A percentile compares a stretch with the other conserved stretches of the same genome.
These are phyloP conservation scores for Hypercompe scribonia DNA, from an alignment of 2,888 invertebrate genomes.

Conservation along the genomic window DNA sequence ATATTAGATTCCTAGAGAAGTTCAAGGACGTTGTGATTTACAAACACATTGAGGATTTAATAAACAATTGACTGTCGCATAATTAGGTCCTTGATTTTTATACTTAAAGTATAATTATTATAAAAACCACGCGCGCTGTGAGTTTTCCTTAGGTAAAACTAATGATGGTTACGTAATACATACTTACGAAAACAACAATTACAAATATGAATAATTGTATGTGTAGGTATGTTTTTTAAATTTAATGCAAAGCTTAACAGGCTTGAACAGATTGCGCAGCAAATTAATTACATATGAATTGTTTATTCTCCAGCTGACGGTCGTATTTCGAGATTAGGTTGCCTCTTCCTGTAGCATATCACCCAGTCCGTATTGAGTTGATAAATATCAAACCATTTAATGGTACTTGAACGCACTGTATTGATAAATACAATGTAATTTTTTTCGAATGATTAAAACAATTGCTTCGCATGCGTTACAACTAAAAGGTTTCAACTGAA, in stretches of 20 bases:
- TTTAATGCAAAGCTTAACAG: conserved; percentile 21
- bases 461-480: neutral
- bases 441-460: neutral
- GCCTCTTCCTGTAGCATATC: conserved; percentile 7
- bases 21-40: conserved; percentile 47
- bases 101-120: no score
- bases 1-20: conserved; percentile 41
- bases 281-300: conserved; percentile 1
- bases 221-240: conserved; percentile 15
- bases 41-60: neutral
- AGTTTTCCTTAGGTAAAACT: conserved; percentile 19
- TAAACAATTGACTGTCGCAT: neutral
- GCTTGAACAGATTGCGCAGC: conserved; percentile 19
- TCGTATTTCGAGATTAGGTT: conserved; percentile 3
- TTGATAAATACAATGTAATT: neutral
- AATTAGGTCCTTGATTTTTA: neutral
- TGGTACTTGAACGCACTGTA: neutral
- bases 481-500: neutral
- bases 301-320: conserved; percentile 9
- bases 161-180: conserved; percentile 22
- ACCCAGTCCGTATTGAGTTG: neutral
- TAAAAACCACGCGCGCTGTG: conserved; percentile 15
- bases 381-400: neutral
- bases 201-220: conserved; percentile 4
- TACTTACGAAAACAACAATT: conserved; percentile 21